A percentile compares a stretch with the other conserved stretches of the same genome.
phyloP scores from a whole-genome alignment of 2,797 vertebrate species.

The Numenius phaeopus region DNA sequence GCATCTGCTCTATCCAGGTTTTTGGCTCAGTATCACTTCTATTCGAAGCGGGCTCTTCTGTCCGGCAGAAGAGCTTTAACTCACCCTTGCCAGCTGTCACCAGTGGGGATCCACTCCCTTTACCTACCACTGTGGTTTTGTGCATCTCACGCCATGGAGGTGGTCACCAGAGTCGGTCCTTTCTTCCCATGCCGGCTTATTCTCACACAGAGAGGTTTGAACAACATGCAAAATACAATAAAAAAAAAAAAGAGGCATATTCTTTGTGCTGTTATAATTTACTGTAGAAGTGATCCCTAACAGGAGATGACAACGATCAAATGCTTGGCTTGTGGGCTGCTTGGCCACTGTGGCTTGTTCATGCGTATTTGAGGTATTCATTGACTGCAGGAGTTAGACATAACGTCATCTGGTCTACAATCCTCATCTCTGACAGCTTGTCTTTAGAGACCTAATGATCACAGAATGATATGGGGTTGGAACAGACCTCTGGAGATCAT shows the following conservation, averaged over 20 bases:
- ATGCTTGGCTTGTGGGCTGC: not conserved
- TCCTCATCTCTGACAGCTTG: not conserved
- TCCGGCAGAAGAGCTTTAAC: not conserved
- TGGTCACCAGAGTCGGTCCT: not conserved
- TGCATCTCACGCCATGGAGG: accelerated
- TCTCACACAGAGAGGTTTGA: not conserved
- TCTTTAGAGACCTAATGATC: not conserved
- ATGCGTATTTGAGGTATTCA: not conserved
- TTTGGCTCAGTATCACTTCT: not conserved
- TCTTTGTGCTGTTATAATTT: not conserved
- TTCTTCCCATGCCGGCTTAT: not conserved
- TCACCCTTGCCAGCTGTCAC: not conserved
- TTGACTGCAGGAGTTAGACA: not conserved
- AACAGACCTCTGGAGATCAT: no score
- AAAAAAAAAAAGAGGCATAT: not conserved
- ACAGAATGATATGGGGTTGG: no score
- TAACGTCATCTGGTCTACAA: accelerated
- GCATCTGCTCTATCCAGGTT: slow-evolving; percentile 1
- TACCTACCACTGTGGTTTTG: accelerated
- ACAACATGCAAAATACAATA: not conserved
- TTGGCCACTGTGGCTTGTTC: not conserved
- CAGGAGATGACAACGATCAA: accelerated
- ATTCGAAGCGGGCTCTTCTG: not conserved
- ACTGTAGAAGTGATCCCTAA: not conserved
- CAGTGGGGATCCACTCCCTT: not conserved